Base-by-base conservation (phyloP, 2,888 invertebrate species). In the Euproctis similis region DNA sequence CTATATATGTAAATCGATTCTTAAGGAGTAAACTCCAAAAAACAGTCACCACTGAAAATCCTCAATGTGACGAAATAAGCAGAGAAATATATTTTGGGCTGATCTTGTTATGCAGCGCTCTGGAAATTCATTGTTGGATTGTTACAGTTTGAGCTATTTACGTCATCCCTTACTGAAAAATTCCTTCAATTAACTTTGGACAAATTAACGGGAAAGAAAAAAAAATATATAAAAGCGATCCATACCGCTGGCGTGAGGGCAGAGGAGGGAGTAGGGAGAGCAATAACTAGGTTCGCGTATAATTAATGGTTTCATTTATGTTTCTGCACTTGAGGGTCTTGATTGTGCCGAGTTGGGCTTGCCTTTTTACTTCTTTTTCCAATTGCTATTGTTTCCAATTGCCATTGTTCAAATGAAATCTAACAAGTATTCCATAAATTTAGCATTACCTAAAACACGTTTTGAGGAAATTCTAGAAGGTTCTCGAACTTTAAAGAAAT, bases 251-350 rank as follows among this genome's bases (percentile, higher is more conserved):
- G 55, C 48, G 42, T 44, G 43, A 39, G 52, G 53, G 37, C 33
- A 45, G 44, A 52, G 46, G 46, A 44, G 53, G 59, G 60, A 55
- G 55, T n/a, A 57, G 61, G 53, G 59, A 63, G 63, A 67, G 70
- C 68, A 78, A 77, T 75, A 77, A 78, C 74, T 68, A 67, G 66
- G 70, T 69, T 71, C 73, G 60, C 65, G 78, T 76, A 80, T 82
- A 84, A 84, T 81, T 82, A 81, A 84, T 81, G 80, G 75, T 77
- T 78, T 77, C 80, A 81, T 84, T 84, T 81, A 78, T 80, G 77
- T 78, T 81, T 76, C 80, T 80, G 81, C 80, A 78, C 73, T 78
- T 78, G 78, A 82, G 66, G 67, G 73, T 60, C 71, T 60, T 72
- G 81, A 81, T 80, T 80, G 76, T 77, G 77, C 69, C 62, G 70